Base-by-base conservation (phyloP, 2,888 invertebrate genomes). In the Quadroppia sp. region DNA sequence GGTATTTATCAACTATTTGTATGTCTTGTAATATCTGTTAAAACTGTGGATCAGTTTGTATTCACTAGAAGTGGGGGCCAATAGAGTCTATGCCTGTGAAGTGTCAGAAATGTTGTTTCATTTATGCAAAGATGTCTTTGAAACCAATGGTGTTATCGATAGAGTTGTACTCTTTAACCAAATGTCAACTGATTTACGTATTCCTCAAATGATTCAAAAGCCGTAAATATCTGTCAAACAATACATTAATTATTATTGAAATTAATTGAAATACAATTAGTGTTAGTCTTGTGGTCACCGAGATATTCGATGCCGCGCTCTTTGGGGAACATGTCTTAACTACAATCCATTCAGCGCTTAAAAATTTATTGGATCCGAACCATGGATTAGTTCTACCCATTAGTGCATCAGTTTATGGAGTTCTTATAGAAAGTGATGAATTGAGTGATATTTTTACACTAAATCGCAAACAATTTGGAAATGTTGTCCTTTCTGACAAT, bases 231-330 rank as follows among this genome's bases (percentile, higher is more conserved):
- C 6, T 42, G 74, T 1, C n/a, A 36, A 56, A 76, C 76, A 69
- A 77, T 80, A 76, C 20, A 42, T 73, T 30, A 20, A 40, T 11
- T n/a, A n/a, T n/a, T n/a, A 28, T n/a, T 23, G 7, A 15, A 71
- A 61, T 28, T 36, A 23, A 42, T 48, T 56, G 7, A 53, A 23
- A 28, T 59, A 15, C 4, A 59, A 25, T 59, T 78, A 83, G 84
- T 79, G 85, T 86, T 25, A 86, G 87, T 72, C 81, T 91, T 61
- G 81, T 91, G 72, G 85, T 91, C 0, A 90, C 90, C 2, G 91
- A 92, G 83, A 87, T 88, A 77, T 89, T 92, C 83, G 92, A 92
- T 84, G 88, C 89, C 70, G 91, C 89, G 0, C 81, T 91, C 32
- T 88, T 92, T 81, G 91, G 92, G 1, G 92, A 92, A 82, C 86